These are phyloP conservation scores for Axea sp. DNA, from an alignment of 2,888 invertebrate genomes.

Conservation along the genomic window DNA sequence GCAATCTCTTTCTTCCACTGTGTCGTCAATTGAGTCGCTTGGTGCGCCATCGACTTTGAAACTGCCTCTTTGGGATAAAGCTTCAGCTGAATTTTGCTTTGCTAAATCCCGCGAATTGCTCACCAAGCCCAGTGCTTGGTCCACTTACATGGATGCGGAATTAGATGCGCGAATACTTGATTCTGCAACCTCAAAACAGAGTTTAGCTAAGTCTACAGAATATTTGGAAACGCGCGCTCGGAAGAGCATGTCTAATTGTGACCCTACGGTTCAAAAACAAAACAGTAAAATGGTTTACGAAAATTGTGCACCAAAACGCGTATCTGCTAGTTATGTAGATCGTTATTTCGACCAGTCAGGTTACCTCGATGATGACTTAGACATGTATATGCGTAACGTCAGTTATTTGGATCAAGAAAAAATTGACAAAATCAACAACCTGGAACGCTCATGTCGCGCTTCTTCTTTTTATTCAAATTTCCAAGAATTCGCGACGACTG, in stretches of 20 bases:
- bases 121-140: conserved; percentile 81
- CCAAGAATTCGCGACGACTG: conserved; percentile 67
- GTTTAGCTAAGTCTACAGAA: conserved; percentile 74
- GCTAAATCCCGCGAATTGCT: conserved; percentile 86
- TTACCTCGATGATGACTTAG: conserved; percentile 71
- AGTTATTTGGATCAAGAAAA: conserved; percentile 55
- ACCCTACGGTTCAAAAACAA: conserved; percentile 63
- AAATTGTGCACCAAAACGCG: conserved; percentile 71
- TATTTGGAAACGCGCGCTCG: conserved; percentile 73
- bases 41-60: conserved; percentile 79
- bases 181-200: conserved; percentile 70
- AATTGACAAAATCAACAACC: conserved; percentile 69
- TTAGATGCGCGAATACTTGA: conserved; percentile 73
- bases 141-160: conserved; percentile 76
- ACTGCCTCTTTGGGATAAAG: conserved; percentile 86
- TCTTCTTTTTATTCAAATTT: conserved; percentile 69
- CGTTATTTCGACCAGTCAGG: conserved; percentile 77
- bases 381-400: conserved; percentile 46
- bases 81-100: conserved; percentile 87
- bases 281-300: conserved; percentile 71
- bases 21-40: conserved; percentile 80
- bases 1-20: conserved; percentile 79
- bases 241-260: conserved; percentile 65
- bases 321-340: conserved; percentile 77
- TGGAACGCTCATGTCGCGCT: conserved; percentile 68